Base-by-base conservation (phyloP, 2,797 vertebrate species). In the Periophthalmus magnuspinnatus region DNA sequence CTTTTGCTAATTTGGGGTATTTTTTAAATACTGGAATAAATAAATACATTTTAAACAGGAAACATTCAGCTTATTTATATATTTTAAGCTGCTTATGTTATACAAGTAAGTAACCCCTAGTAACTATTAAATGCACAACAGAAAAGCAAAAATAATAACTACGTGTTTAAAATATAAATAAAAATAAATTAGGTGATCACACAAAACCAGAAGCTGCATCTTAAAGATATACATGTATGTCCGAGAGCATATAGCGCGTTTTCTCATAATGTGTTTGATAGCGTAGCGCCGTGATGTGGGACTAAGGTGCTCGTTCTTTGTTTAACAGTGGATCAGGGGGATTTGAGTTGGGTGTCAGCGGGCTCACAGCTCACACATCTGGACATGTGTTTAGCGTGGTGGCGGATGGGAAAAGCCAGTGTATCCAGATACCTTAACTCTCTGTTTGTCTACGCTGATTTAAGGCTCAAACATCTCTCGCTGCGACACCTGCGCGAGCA, bases 241-340 rank as follows among this genome's bases (percentile, higher is more conserved):
- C 74, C 82, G 82, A 88, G 84, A 83, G 86, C 81, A 83, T 68
- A 58, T 62, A 55, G 34, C 22, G 69, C 74, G 82, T 81, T 89
- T 86, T 86, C 75, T 77, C 76, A 85, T 84, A 90, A 91, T 83
- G 75, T 70, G 55, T 81, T 71, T 55, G 67, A 63, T 84, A 89
- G 74, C 76, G 58, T 48, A 71, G 81, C 85, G 82, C 84, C 80
- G 68, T 86, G 87, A 89, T 87, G 84, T 81, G 69, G 80, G 85
- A 91, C 90, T 77, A 88, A 88, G 79, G 70, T 54, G 5, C 71
- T 83, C 77, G 71, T 75, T 72, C 84, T 90, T 81, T 92, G 75
- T 92, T 93, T 92, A 89, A 91, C 84, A 67, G 82, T 61, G 91
- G 87, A 90, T 88, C 81, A 85, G 84, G 83, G 71, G 88, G 89